These are phyloP conservation scores for Merodon equestris DNA, from an alignment of 2,888 invertebrate species.

Conservation along the genomic window DNA sequence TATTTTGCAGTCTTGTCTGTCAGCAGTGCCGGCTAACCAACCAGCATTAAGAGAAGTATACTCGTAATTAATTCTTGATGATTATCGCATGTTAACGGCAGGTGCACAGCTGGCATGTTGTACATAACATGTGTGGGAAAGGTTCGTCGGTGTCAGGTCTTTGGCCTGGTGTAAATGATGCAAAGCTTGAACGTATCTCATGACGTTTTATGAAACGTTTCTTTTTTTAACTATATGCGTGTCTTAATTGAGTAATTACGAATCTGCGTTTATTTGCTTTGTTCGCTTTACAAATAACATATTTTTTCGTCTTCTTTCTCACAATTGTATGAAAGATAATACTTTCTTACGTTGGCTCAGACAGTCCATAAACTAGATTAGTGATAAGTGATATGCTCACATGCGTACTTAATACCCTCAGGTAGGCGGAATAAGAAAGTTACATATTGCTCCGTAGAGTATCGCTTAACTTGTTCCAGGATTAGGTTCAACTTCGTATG, in stretches of 20 bases:
- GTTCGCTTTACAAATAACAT: too few species aligned
- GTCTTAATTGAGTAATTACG: not conserved
- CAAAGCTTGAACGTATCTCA: too few species aligned
- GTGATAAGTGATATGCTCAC: constrained; percentile 30
- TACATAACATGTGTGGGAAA: constrained; percentile 7
- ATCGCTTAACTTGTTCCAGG: constrained; percentile 13
- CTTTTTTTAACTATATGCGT: not conserved
- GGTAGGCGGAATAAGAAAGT: constrained; percentile 4
- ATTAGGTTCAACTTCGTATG: too few species aligned
- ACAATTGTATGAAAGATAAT: too few species aligned
- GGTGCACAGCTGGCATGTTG: constrained; percentile 41
- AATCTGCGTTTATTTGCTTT: too few species aligned
- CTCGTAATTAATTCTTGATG: constrained; percentile 66
- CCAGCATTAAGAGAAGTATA: constrained; percentile 49
- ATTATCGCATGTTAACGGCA: constrained; percentile 64
- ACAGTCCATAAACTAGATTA: constrained; percentile 41
- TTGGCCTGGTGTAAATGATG: constrained; percentile 34
- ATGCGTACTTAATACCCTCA: too few species aligned
- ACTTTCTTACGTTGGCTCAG: constrained; percentile 9
- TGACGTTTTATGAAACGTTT: too few species aligned
- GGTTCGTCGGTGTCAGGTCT: constrained; percentile 18
- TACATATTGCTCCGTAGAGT: constrained; percentile 3
- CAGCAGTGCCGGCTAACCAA: constrained; percentile 40
- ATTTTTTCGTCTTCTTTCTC: too few species aligned
- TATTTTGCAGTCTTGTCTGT: constrained; percentile 38